Evolutionary conservation across 2,113 vertebrate species (phyloP).

Genomic region (Phyllostomus hastatus): DNA sequence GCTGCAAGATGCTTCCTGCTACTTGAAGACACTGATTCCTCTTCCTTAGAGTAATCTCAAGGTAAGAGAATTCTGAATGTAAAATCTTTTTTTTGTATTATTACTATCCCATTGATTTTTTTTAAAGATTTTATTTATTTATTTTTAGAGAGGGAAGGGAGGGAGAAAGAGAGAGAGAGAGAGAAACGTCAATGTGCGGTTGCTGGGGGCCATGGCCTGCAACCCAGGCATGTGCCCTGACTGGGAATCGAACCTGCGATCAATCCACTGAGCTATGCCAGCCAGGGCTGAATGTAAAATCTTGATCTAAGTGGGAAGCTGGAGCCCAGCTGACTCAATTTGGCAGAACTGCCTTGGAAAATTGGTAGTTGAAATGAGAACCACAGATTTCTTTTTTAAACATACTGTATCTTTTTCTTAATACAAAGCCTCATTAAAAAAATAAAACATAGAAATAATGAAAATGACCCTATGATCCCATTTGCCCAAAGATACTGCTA

Average conservation of each 20-base stretch:
- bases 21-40: neutral
- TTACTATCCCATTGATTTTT: no score
- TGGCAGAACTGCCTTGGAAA: neutral
- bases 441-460: neutral
- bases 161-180: no score
- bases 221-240: no score
- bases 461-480: neutral
- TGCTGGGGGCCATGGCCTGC: no score
- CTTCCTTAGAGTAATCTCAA: slow-evolving; percentile 23
- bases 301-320: slow-evolving; percentile 17
- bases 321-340: neutral
- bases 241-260: no score
- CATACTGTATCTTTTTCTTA: neutral
- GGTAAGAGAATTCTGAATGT: slow-evolving; percentile 26
- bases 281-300: neutral
- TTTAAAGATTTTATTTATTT: no score
- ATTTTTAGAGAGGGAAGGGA: no score
- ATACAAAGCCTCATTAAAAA: neutral
- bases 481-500: neutral
- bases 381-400: neutral
- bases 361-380: neutral
- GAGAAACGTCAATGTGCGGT: no score
- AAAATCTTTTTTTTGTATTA: neutral
- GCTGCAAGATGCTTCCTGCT: neutral
- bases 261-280: no score